Conservation (phyloP, 2,113 vertebrate genomes). For the Spermophilus dauricus region DNA sequence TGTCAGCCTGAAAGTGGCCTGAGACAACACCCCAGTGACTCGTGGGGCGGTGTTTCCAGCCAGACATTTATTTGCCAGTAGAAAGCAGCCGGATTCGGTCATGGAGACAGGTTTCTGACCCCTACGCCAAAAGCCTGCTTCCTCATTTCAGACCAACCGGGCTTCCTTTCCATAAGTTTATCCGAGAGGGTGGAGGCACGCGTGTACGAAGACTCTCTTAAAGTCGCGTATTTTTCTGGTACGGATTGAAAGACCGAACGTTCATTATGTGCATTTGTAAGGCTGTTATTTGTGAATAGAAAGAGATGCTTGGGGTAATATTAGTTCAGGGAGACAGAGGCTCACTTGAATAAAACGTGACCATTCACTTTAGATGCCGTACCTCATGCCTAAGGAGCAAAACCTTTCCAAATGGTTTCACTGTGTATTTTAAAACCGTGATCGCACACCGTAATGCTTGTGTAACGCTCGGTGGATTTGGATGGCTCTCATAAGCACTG, state of each 20-base stretch:
- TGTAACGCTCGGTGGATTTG: neutral
- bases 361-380: neutral
- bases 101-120: neutral
- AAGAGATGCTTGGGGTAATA: neutral
- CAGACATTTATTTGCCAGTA: neutral
- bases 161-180: neutral
- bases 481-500: neutral
- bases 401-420: neutral
- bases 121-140: neutral
- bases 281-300: neutral
- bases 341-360: neutral
- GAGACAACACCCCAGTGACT: rapidly evolving
- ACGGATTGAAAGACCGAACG: neutral
- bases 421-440: neutral
- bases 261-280: neutral
- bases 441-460: neutral
- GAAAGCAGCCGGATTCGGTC: neutral
- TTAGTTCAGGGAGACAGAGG: neutral
- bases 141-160: neutral
- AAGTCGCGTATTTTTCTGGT: neutral
- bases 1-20: too few species aligned
- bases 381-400: neutral
- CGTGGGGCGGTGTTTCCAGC: neutral
- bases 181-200: neutral
- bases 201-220: neutral